phyloP scores from a whole-genome alignment of 2,797 vertebrate genomes.

The Poeciliopsis presidionis region DNA sequence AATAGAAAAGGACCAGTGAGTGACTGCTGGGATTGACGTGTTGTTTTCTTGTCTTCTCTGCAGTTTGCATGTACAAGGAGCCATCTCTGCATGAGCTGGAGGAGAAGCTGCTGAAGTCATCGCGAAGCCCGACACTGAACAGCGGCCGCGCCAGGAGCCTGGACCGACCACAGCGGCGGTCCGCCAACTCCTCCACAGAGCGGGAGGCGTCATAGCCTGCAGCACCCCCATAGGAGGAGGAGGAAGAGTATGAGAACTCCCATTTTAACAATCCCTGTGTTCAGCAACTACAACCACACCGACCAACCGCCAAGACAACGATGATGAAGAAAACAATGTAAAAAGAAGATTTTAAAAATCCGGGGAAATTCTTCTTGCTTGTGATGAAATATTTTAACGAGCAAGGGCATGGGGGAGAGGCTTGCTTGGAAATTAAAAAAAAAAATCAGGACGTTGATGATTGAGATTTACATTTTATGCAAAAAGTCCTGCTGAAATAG shows the following conservation, averaged over 20 bases:
- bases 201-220: conserved; percentile 82
- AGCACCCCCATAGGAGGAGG: conserved; percentile 49
- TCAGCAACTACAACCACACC: conserved; percentile 68
- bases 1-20: too few species aligned
- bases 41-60: conserved; percentile 2
- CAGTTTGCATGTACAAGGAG: conserved; percentile 99
- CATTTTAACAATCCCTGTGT: conserved; percentile 79
- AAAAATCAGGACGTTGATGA: conserved; percentile 81
- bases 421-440: conserved; percentile 59
- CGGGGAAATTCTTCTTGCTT: conserved; percentile 55
- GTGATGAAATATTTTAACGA: conserved; percentile 70
- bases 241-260: conserved; percentile 67
- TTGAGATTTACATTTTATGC: conserved; percentile 90
- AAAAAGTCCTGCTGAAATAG: conserved; percentile 84
- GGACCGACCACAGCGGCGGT: conserved; percentile 26
- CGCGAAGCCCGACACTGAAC: conserved; percentile 93
- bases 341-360: conserved; percentile 53
- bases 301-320: conserved; percentile 40
- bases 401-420: conserved; percentile 38
- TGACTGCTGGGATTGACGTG: background rate
- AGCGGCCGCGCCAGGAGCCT: conserved; percentile 83
- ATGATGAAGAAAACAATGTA: conserved; percentile 45
- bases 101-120: conserved; percentile 94
- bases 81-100: conserved; percentile 97
- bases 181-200: conserved; percentile 88